Conservation (phyloP, 2,113 vertebrate genomes). For the Ovibos moschatus region DNA sequence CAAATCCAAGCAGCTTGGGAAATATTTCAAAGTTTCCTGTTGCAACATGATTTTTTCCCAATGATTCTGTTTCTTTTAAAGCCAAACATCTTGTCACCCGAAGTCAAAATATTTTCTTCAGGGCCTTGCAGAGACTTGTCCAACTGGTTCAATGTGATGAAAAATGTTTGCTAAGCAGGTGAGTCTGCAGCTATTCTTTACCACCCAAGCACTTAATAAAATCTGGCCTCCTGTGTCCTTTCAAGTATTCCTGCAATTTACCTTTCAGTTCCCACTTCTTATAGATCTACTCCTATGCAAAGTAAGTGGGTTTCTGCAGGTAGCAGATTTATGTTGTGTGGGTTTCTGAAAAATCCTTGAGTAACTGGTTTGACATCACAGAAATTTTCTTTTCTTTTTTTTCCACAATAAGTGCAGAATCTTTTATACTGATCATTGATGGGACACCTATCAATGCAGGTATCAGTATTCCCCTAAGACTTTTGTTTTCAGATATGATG, state of each 20-base stretch:
- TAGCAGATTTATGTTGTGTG: background rate
- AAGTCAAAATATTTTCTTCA: slow-evolving; percentile 42
- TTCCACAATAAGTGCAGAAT: background rate
- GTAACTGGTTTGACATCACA: background rate
- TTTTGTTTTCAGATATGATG: background rate
- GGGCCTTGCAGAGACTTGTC: slow-evolving; percentile 26
- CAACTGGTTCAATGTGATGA: background rate
- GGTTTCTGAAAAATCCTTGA: background rate
- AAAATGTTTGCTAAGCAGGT: slow-evolving; percentile 11
- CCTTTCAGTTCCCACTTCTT: background rate
- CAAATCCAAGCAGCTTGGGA: background rate
- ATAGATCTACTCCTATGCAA: background rate
- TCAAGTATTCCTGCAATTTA: background rate
- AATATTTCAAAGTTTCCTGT: slow-evolving; percentile 24
- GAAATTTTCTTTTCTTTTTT: background rate
- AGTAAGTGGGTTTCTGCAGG: background rate
- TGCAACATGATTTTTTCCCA: slow-evolving; percentile 10
- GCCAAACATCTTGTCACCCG: slow-evolving; percentile 50
- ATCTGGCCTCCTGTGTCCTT: background rate
- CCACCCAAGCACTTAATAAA: background rate
- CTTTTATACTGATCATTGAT: background rate
- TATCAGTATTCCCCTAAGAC: background rate
- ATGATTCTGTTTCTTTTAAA: slow-evolving; percentile 33
- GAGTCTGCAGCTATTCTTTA: slow-evolving; percentile 14
- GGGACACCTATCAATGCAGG: background rate